A percentile compares a stretch with the other conserved stretches of the same genome.
phyloP scores from a whole-genome alignment of 2,888 invertebrate species.

The Drosophila vallismaia region DNA sequence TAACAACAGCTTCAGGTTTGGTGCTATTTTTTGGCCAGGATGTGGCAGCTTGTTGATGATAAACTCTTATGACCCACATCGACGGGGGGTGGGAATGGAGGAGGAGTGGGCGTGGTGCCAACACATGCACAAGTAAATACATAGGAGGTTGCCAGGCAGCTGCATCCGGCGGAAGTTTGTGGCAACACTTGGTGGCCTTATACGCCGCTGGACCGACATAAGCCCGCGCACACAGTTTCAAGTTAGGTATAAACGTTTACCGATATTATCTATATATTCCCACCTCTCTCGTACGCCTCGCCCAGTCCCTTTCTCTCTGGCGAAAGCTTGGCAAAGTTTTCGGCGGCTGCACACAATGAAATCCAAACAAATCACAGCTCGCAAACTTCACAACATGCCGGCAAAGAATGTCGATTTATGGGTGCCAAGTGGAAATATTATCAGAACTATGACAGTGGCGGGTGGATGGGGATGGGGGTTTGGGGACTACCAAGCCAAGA shows the following conservation, averaged over 20 bases:
- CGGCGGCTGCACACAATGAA: slow-evolving; percentile 63
- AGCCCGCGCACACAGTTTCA: slow-evolving; percentile 43
- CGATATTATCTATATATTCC: slow-evolving; percentile 62
- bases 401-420: slow-evolving; percentile 68
- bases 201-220: slow-evolving; percentile 26
- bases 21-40: slow-evolving; percentile 57
- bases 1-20: slow-evolving; percentile 59
- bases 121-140: slow-evolving; percentile 20
- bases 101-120: slow-evolving; percentile 30
- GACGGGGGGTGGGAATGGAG: slow-evolving; percentile 3
- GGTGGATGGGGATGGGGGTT: background rate
- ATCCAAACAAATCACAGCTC: slow-evolving; percentile 60
- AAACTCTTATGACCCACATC: slow-evolving; percentile 77
- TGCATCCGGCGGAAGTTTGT: slow-evolving; percentile 76
- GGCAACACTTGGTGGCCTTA: slow-evolving; percentile 54
- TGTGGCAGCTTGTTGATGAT: slow-evolving; percentile 78
- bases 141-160: slow-evolving; percentile 46
- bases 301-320: background rate
- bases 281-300: background rate
- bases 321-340: slow-evolving; percentile 36
- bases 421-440: slow-evolving; percentile 72
- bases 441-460: slow-evolving; percentile 43
- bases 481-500: slow-evolving; percentile 1
- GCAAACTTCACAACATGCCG: slow-evolving; percentile 59
- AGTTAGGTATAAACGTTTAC: slow-evolving; percentile 78